phyloP scores from a whole-genome alignment of 2,797 vertebrate genomes.

The Trachops cirrhosus region DNA sequence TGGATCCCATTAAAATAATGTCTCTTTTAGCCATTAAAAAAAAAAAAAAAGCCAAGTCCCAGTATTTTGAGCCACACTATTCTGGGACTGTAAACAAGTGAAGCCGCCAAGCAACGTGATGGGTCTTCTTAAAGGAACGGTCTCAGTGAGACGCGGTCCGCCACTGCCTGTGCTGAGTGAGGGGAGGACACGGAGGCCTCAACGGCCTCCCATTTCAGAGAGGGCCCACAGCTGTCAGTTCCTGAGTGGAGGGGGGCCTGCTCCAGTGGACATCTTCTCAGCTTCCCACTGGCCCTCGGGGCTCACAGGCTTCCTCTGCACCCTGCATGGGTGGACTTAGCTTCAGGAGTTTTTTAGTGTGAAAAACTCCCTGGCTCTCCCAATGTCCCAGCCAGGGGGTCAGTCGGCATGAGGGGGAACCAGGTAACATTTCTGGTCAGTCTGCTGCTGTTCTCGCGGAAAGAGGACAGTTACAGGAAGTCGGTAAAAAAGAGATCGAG shows the following conservation, averaged over 20 bases:
- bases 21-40: constrained; percentile 44
- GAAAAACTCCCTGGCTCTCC: neutral
- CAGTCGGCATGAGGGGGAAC: neutral
- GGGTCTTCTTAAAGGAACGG: constrained; percentile 43
- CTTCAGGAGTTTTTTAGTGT: neutral
- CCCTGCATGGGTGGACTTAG: neutral
- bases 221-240: neutral
- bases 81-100: constrained; percentile 68
- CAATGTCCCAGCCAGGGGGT: neutral
- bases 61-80: constrained; percentile 61
- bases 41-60: constrained; percentile 34
- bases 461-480: neutral
- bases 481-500: neutral
- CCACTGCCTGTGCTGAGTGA: neutral
- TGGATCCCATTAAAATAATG: constrained; percentile 38
- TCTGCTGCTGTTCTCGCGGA: neutral
- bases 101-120: constrained; percentile 44
- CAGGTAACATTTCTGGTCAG: neutral
- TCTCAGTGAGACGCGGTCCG: neutral
- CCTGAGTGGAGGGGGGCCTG: neutral
- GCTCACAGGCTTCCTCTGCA: neutral
- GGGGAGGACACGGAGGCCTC: neutral
- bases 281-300: neutral
- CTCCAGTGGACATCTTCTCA: neutral
- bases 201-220: neutral